Percentiles rank a stretch among this genome's conserved stretches.
These are phyloP conservation scores for Megalurothrips usitatus DNA, from an alignment of 2,888 invertebrate species.

Conservation along the genomic window DNA sequence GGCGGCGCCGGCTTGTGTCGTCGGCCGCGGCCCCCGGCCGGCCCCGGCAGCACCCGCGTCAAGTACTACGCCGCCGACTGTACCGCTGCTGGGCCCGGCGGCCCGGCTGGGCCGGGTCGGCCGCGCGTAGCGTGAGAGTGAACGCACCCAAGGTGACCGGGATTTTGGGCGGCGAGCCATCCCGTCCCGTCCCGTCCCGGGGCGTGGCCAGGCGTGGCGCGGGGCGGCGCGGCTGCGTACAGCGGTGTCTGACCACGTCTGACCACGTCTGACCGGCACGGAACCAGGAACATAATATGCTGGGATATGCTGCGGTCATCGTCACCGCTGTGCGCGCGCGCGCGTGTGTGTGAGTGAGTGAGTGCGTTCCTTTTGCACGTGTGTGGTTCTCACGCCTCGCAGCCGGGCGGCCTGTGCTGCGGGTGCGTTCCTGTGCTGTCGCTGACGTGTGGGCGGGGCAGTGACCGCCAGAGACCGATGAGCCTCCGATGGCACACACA, in stretches of 20 bases:
- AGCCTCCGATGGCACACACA: not conserved
- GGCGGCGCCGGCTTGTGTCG: not conserved
- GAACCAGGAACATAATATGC: not conserved
- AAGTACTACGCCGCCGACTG: not conserved
- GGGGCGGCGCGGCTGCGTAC: no score
- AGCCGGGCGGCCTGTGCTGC: not conserved
- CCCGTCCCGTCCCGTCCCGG: not conserved
- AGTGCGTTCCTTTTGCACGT: slow-evolving; percentile 16
- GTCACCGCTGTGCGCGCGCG: not conserved
- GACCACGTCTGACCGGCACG: not conserved
- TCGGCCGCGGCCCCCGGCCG: no score
- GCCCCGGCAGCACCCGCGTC: no score
- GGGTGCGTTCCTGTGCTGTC: no score
- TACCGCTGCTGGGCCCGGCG: not conserved
- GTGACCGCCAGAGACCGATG: not conserved
- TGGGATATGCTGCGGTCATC: not conserved
- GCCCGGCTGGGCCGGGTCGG: not conserved
- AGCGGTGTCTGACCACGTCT: not conserved
- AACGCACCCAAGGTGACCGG: slow-evolving; percentile 21
- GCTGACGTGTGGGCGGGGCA: not conserved
- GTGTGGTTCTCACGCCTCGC: not conserved
- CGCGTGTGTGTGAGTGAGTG: slow-evolving; percentile 11
- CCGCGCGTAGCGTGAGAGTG: not conserved
- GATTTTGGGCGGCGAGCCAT: slow-evolving; percentile 1
- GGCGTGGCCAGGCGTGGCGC: no score